Evolutionary conservation across 2,113 vertebrate genomes (phyloP).

Genomic region (Halcyon malimbica): DNA sequence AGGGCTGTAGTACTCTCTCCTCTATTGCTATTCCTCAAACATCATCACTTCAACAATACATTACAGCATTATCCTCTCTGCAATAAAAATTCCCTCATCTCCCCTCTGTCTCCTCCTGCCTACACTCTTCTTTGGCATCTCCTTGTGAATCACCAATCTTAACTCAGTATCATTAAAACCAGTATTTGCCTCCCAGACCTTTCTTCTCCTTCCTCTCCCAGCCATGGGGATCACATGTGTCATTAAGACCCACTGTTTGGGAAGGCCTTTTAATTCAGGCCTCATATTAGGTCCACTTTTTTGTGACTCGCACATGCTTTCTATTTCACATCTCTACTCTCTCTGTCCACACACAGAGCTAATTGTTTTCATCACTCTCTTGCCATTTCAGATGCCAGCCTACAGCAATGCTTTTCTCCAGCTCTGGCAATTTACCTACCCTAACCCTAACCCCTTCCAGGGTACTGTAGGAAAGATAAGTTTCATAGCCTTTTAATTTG

Average conservation of each 20-base stretch:
- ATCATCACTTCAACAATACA: not conserved
- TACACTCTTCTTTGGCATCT: not conserved
- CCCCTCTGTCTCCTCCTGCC: not conserved
- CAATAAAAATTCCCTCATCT: not conserved
- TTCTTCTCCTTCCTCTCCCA: not conserved
- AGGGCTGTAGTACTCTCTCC: not conserved
- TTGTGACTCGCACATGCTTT: not conserved
- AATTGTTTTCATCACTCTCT: not conserved
- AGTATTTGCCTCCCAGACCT: not conserved
- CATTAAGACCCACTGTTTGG: not conserved
- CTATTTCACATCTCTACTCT: not conserved
- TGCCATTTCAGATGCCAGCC: not conserved
- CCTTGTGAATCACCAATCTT: not conserved
- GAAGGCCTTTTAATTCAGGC: not conserved
- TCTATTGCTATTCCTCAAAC: not conserved
- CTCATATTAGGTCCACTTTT: not conserved
- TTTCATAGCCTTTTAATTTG: not conserved
- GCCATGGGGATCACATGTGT: not conserved
- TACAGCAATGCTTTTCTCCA: not conserved
- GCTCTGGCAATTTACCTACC: not conserved
- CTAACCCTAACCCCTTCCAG: not conserved
- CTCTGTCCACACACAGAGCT: not conserved
- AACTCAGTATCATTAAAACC: not conserved
- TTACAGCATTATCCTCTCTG: not conserved
- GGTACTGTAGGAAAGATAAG: not conserved